phyloP scores from a whole-genome alignment of 1,140 invertebrate genomes.

The Pogonomyrmex californicus region DNA sequence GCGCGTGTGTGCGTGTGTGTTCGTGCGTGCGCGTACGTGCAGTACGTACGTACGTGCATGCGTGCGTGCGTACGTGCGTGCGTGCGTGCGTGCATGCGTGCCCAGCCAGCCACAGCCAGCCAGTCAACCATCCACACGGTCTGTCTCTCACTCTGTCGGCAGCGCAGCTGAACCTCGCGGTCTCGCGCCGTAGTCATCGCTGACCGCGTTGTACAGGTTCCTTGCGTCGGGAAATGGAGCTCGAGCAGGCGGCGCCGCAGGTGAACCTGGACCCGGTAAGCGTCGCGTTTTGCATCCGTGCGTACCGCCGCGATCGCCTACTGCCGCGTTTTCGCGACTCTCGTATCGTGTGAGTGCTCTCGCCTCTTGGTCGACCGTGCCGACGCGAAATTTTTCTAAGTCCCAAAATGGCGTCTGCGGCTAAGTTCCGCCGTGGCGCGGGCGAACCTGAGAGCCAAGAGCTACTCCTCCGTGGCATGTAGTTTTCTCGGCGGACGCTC shows the following conservation, averaged over 20 bases:
- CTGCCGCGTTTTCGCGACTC: constrained; percentile 71
- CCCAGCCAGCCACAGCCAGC: neutral
- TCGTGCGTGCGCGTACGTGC: no score
- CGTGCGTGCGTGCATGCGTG: neutral
- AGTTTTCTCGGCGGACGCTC: neutral
- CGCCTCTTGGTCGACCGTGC: constrained; percentile 80
- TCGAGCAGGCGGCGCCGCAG: constrained; percentile 76
- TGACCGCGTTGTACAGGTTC: constrained; percentile 52
- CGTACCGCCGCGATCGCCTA: neutral
- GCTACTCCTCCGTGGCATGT: no score
- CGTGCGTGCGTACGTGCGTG: neutral
- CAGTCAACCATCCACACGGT: neutral
- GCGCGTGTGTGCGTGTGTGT: neutral
- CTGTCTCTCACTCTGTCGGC: neutral
- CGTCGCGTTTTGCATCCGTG: constrained; percentile 61
- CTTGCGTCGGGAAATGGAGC: constrained; percentile 79
- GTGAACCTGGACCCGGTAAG: constrained; percentile 80
- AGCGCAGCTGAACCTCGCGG: constrained; percentile 3
- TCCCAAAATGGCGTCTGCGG: constrained; percentile 94
- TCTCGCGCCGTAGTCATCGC: constrained; percentile 74
- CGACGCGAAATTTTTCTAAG: constrained; percentile 92
- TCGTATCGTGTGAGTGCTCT: constrained; percentile 61
- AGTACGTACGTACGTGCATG: neutral
- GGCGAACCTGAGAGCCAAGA: neutral
- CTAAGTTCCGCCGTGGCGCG: constrained; percentile 88